Evolutionary conservation across 1,140 invertebrate genomes (phyloP), one percentile per base, ranked within the genome.

Genomic region (Tetragnatha versicolor): DNA sequence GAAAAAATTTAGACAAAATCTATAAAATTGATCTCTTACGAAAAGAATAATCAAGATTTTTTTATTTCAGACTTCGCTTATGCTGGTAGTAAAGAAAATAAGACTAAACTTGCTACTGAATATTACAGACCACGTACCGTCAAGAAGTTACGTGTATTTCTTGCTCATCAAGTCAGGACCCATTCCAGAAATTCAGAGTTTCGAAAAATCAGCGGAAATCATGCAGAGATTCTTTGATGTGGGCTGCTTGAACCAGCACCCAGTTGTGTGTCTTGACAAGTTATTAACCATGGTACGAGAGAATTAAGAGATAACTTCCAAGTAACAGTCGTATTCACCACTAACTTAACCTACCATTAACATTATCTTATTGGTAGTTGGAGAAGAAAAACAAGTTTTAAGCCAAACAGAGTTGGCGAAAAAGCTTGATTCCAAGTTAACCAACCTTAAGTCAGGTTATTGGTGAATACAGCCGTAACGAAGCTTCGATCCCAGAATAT

Each of bases 51-150:
- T n/a, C 42, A 53, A n/a, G 0, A 66, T 10, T 47, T 14, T 49
- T 27, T 29, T 42, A 9, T 73, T 73, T 35, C 17, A 77, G 73
- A 77, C 45, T 14, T 31, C 37, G 1, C 22, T 77, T 4, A 31
- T 27, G 45, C 27, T 45, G 9, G 66, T 77, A 22, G 47, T 77
- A 2, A 77, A 77, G 35, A 77, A 77, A 35, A 55, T 20, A 3
- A 45, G 42, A 7, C 25, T 77, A 2, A 22, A 55, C 22, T 9
- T 77, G n/a, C 22, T 42, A 2, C 14, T 55, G 12, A 27, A 65
- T 25, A 51, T 77, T 17, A 29, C 63, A 37, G 35, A 55, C 3
- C 12, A 42, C 4, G 31, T 39, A 3, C 12, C 47, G 2, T 5
- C 17, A 0, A 63, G 42, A 55, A 29, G 25, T 14, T 77, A 77